These are phyloP conservation scores for Echinometra lucunter DNA, from an alignment of 53 echinoderm and acorn worm species.

Conservation along the genomic window DNA sequence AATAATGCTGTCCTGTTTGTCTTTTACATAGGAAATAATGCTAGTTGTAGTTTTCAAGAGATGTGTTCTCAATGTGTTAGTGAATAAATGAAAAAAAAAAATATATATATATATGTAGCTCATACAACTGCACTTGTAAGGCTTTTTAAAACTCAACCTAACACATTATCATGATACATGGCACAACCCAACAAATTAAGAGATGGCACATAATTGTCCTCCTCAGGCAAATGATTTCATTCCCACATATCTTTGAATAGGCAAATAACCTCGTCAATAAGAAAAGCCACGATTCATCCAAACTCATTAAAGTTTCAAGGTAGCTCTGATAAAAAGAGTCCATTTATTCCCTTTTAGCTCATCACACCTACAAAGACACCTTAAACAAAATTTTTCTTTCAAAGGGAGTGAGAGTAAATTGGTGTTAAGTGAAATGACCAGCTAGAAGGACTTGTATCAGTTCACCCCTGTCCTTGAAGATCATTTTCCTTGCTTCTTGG, in stretches of 20 bases:
- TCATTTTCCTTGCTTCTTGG: background rate
- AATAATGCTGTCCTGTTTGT: too few relatives aligned
- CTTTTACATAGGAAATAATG: too few relatives aligned
- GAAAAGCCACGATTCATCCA: background rate
- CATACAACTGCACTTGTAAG: too few relatives aligned
- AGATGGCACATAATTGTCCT: too few relatives aligned
- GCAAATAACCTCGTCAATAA: background rate
- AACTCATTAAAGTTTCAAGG: slow-evolving; percentile 39
- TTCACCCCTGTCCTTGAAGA: background rate
- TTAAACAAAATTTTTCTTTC: background rate
- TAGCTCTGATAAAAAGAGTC: background rate
- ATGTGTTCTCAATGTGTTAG: too few relatives aligned
- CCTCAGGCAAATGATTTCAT: background rate
- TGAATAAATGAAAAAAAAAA: too few relatives aligned
- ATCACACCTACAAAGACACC: slow-evolving; percentile 21
- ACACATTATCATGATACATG: too few relatives aligned
- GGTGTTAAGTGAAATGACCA: background rate
- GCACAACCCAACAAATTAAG: too few relatives aligned
- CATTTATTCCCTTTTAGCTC: slow-evolving; percentile 32
- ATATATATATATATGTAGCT: too few relatives aligned
- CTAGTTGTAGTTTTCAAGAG: too few relatives aligned
- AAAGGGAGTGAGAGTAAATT: background rate
- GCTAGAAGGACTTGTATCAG: background rate
- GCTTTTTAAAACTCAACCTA: too few relatives aligned
- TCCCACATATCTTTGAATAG: background rate